Conservation (phyloP, 2,888 invertebrate genomes). For the Koerneria pararmatus region DNA sequence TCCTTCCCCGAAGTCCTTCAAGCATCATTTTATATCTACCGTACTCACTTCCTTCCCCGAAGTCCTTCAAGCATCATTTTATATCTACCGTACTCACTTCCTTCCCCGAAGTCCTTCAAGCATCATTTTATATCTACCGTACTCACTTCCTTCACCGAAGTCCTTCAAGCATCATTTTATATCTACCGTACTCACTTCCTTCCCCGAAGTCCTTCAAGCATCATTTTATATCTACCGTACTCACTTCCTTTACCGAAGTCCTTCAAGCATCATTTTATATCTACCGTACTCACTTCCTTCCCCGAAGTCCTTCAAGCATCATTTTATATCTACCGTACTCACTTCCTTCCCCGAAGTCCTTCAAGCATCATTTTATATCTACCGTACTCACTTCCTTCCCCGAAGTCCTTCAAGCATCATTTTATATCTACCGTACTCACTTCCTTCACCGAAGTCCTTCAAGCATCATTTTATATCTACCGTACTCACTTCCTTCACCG, state of each 20-base stretch:
- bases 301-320: slow-evolving; percentile 29
- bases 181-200: slow-evolving; percentile 54
- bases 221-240: slow-evolving; percentile 38
- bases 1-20: slow-evolving; percentile 44
- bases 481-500: slow-evolving; percentile 58
- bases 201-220: slow-evolving; percentile 36
- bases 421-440: slow-evolving; percentile 48
- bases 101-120: slow-evolving; percentile 40
- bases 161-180: background rate
- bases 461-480: slow-evolving; percentile 26
- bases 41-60: slow-evolving; percentile 57
- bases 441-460: slow-evolving; percentile 45
- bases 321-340: slow-evolving; percentile 45
- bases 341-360: slow-evolving; percentile 48
- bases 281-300: slow-evolving; percentile 56
- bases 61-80: background rate
- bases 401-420: slow-evolving; percentile 22
- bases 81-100: slow-evolving; percentile 52
- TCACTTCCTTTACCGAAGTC: slow-evolving; percentile 53
- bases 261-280: background rate
- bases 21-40: slow-evolving; percentile 31
- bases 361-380: slow-evolving; percentile 12
- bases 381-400: slow-evolving; percentile 58
- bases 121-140: slow-evolving; percentile 34
- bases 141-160: slow-evolving; percentile 56